Conservation (phyloP, 2,797 vertebrate genomes). For the Rhadinocentrus ornatus region DNA sequence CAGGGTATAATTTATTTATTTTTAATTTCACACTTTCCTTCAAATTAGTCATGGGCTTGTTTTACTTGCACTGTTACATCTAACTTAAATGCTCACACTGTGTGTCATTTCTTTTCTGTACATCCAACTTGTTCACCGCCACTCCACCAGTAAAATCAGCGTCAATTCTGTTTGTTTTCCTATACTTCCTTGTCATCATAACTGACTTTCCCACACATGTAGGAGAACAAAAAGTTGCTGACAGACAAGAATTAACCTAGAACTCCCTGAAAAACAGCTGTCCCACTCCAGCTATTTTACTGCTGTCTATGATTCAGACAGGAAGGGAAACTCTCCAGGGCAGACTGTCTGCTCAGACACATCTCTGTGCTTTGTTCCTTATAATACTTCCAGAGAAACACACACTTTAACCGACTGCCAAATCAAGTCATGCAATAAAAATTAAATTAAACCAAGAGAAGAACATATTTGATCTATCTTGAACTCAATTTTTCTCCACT, state of each 20-base stretch:
- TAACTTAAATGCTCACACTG: too few relatives aligned
- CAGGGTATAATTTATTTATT: too few relatives aligned
- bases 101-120: too few relatives aligned
- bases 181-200: not conserved
- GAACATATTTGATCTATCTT: conserved; percentile 23
- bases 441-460: conserved; percentile 22
- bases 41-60: too few relatives aligned
- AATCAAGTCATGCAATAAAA: not conserved
- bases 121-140: not conserved
- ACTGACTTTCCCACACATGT: not conserved
- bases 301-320: conserved; percentile 32
- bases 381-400: conserved; percentile 1
- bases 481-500: conserved; percentile 1
- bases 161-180: conserved; percentile 3
- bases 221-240: conserved; percentile 6
- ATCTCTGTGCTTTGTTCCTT: conserved; percentile 21
- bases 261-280: conserved; percentile 39
- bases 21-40: too few relatives aligned
- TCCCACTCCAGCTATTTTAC: conserved; percentile 22
- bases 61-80: too few relatives aligned
- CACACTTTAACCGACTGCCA: conserved; percentile 3
- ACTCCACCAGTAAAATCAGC: conserved; percentile 1
- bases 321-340: conserved; percentile 50
- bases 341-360: conserved; percentile 23
- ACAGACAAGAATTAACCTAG: conserved; percentile 14